These are phyloP conservation scores for Pocillopora verrucosa DNA, from an alignment of 64 coral and sea anemone genomes.

Conservation along the genomic window DNA sequence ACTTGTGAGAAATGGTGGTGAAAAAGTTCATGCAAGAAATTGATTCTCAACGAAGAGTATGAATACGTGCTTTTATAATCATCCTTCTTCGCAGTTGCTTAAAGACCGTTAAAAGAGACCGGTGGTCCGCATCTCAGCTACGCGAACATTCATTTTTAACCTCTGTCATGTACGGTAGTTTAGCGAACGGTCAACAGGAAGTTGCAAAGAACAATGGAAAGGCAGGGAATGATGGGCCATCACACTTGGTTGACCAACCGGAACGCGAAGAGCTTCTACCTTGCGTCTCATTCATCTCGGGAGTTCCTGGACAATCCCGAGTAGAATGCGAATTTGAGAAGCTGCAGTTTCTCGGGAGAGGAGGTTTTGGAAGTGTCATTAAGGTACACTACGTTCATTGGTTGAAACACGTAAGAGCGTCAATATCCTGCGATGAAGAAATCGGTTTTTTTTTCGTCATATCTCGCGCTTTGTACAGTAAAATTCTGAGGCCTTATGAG, in stretches of 20 bases:
- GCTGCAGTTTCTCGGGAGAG: conserved; percentile 90
- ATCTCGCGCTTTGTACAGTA: too few relatives aligned
- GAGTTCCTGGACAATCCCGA: conserved; percentile 79
- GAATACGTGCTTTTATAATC: background rate
- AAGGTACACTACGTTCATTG: conserved; percentile 14
- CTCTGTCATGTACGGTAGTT: background rate
- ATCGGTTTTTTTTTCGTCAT: too few relatives aligned
- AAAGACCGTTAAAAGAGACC: conserved; percentile 57
- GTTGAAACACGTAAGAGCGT: too few relatives aligned
- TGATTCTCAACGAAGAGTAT: too few relatives aligned
- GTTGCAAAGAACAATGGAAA: background rate
- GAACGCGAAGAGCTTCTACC: conserved; percentile 65
- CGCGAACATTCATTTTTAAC: conserved; percentile 80
- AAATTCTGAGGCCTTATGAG: background rate
- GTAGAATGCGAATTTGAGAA: conserved; percentile 90
- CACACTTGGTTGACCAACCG: conserved; percentile 18
- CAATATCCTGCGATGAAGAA: too few relatives aligned
- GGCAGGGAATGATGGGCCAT: background rate
- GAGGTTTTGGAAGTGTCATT: conserved; percentile 95
- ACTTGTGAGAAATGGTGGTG: background rate
- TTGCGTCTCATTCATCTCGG: conserved; percentile 79
- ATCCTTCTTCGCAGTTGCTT: conserved; percentile 58
- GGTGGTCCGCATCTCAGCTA: conserved; percentile 78
- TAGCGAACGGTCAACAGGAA: conserved; percentile 8
- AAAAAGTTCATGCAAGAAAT: background rate